These are phyloP conservation scores for Talpa occidentalis DNA, from an alignment of 2,113 vertebrate genomes.

Conservation along the genomic window DNA sequence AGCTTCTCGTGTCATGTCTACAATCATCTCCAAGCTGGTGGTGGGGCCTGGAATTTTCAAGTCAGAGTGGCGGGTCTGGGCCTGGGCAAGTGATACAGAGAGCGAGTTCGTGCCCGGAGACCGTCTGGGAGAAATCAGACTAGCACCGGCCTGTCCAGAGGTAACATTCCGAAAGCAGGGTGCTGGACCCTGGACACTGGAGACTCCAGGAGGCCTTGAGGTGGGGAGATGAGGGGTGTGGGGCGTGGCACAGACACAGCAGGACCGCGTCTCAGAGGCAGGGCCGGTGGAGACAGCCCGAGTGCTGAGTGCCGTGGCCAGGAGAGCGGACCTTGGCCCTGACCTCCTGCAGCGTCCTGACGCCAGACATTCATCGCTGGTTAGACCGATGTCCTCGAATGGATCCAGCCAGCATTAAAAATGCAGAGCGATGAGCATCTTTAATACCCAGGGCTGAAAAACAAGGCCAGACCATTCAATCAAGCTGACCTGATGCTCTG, in stretches of 20 bases:
- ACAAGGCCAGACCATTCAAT: background rate
- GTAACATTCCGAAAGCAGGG: too few relatives aligned
- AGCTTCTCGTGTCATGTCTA: too few relatives aligned
- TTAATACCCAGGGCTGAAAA: background rate
- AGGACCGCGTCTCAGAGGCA: too few relatives aligned
- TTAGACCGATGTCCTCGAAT: slow-evolving; percentile 9
- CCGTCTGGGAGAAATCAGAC: background rate
- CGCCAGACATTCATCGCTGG: background rate
- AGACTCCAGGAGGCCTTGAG: too few relatives aligned
- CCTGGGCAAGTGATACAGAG: background rate
- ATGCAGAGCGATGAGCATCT: slow-evolving; percentile 28
- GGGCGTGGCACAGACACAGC: too few relatives aligned
- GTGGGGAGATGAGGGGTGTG: too few relatives aligned
- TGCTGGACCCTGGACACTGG: too few relatives aligned
- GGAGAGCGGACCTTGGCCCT: background rate
- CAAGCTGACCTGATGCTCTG: slow-evolving; percentile 49
- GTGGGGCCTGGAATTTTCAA: background rate
- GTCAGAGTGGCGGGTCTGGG: background rate
- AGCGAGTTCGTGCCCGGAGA: background rate
- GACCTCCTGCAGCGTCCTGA: too few relatives aligned
- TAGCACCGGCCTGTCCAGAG: too few relatives aligned
- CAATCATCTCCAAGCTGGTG: background rate
- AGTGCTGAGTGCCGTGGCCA: too few relatives aligned
- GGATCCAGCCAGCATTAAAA: background rate
- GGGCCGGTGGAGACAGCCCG: too few relatives aligned